Evolutionary conservation across 1,140 invertebrate species (phyloP).

Genomic region (Diorhabda elongata): DNA sequence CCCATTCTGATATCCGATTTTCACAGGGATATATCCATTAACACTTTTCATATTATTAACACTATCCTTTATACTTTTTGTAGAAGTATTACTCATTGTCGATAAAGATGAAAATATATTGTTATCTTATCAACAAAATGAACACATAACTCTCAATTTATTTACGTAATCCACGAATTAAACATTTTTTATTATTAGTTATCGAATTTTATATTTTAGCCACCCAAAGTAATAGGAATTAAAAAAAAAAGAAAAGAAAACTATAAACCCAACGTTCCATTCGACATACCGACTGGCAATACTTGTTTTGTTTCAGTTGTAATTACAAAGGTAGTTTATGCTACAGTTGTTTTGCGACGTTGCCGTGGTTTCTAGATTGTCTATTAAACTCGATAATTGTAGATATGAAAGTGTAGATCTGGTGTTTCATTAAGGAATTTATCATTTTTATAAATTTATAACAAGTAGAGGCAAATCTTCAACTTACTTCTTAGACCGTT

Average conservation of each 20-base stretch:
- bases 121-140: not conserved
- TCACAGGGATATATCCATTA: slow-evolving; percentile 19
- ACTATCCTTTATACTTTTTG: slow-evolving; percentile 20
- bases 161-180: not conserved
- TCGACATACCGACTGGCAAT: slow-evolving; percentile 1
- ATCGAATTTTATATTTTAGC: not conserved
- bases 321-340: slow-evolving; percentile 19
- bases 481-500: too few relatives aligned
- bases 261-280: too few relatives aligned
- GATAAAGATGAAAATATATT: slow-evolving; percentile 4
- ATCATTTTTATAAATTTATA: too few relatives aligned
- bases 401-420: too few relatives aligned
- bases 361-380: slow-evolving; percentile 17
- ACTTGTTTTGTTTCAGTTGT: slow-evolving; percentile 13
- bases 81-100: slow-evolving; percentile 14
- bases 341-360: slow-evolving; percentile 12
- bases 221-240: not conserved
- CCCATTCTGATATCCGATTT: slow-evolving; percentile 19
- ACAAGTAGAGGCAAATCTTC: too few relatives aligned
- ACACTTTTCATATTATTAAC: slow-evolving; percentile 21
- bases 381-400: slow-evolving; percentile 7
- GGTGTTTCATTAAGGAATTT: too few relatives aligned
- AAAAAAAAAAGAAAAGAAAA: too few relatives aligned
- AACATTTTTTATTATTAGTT: not conserved
- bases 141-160: not conserved